These are phyloP conservation scores for human DNA, from an alignment of 2,113 vertebrate genomes.

Conservation along the genomic window DNA sequence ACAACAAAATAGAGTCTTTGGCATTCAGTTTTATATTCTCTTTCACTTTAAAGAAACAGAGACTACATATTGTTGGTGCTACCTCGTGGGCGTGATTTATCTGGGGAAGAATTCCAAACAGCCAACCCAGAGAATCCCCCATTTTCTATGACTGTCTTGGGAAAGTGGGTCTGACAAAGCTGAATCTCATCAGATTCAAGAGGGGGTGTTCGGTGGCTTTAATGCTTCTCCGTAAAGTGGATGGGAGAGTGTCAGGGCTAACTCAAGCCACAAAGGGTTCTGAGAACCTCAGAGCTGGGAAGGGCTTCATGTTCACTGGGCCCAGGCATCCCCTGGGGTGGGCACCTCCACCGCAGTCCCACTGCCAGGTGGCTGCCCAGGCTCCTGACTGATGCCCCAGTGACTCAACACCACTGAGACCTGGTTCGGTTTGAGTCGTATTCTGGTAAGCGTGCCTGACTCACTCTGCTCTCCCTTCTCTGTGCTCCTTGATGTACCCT, in stretches of 20 bases:
- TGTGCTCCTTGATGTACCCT: background rate
- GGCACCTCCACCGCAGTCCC: background rate
- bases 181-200: background rate
- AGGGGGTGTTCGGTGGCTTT: background rate
- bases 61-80: background rate
- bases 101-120: background rate
- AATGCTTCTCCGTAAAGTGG: background rate
- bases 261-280: background rate
- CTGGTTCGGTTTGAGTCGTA: background rate
- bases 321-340: rapidly evolving
- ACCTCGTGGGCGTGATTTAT: background rate
- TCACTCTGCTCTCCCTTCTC: background rate
- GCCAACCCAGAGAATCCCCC: no score
- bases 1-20: background rate
- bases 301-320: rapidly evolving
- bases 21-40: background rate
- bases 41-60: background rate
- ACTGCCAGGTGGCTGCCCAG: background rate
- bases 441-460: background rate
- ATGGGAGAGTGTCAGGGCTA: background rate
- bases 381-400: background rate
- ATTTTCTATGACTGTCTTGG: background rate
- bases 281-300: background rate
- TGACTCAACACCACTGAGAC: background rate
- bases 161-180: background rate